Percentiles rank a stretch among this genome's conserved stretches.
Conservation (phyloP, 1,140 invertebrate genomes). For the Conus ventricosus region DNA sequence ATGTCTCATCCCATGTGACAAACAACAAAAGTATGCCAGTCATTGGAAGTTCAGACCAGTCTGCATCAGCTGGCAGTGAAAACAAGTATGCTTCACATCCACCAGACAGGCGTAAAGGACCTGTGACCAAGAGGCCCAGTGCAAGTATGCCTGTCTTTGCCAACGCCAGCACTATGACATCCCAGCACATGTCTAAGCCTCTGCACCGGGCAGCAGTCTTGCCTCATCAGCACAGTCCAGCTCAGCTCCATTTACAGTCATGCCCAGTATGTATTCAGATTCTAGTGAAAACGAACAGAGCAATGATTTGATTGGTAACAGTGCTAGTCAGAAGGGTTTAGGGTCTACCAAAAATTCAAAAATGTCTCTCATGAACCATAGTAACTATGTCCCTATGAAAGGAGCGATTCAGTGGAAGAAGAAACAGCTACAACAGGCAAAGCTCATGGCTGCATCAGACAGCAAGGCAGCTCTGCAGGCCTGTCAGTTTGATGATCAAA, state of each 20-base stretch:
- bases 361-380: background rate
- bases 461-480: background rate
- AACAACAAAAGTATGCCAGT: background rate
- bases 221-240: background rate
- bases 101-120: background rate
- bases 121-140: background rate
- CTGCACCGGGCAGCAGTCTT: background rate
- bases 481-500: background rate
- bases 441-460: background rate
- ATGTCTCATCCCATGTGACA: background rate
- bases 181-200: background rate
- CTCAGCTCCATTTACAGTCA: background rate
- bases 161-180: background rate
- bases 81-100: background rate
- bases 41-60: background rate
- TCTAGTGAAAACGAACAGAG: background rate
- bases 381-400: background rate
- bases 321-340: background rate
- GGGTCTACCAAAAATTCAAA: background rate
- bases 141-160: background rate
- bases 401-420: background rate
- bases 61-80: background rate
- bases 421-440: background rate
- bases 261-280: background rate
- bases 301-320: background rate